Conservation (phyloP, 2,888 invertebrate species). For the Metalampra italica region DNA sequence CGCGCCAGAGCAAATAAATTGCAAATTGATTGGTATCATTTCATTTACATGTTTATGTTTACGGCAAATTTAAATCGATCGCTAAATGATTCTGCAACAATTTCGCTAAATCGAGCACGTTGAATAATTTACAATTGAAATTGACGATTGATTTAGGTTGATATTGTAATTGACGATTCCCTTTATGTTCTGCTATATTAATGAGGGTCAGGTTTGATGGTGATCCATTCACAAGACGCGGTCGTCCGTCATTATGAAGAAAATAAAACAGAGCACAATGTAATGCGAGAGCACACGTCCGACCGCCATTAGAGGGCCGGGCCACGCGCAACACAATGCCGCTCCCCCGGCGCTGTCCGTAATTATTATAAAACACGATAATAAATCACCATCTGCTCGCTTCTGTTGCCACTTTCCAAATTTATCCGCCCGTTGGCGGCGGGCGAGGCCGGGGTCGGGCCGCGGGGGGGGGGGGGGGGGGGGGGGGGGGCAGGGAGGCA, state of each 20-base stretch:
- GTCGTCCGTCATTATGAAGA: constrained; percentile 33
- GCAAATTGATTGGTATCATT: constrained; percentile 18
- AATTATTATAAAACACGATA: constrained; percentile 73
- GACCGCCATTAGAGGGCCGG: constrained; percentile 37
- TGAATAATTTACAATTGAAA: constrained; percentile 7
- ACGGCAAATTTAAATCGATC: constrained; percentile 31
- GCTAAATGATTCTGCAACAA: background rate
- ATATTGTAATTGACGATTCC: background rate
- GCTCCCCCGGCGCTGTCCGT: constrained; percentile 46
- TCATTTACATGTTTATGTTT: constrained; percentile 31
- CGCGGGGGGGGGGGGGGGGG: constrained; percentile 9
- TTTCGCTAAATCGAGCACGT: background rate
- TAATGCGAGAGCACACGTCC: constrained; percentile 36
- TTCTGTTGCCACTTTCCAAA: constrained; percentile 61
- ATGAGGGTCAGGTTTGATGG: constrained; percentile 16
- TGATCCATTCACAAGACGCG: constrained; percentile 18
- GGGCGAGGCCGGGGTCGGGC: constrained; percentile 18
- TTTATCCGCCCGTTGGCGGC: constrained; percentile 29
- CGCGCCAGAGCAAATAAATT: constrained; percentile 33
- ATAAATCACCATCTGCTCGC: constrained; percentile 74
- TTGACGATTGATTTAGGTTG: constrained; percentile 19
- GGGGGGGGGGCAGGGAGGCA: constrained; percentile 30
- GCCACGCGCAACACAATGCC: constrained; percentile 42
- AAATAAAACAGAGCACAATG: constrained; percentile 40
- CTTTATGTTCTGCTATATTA: constrained; percentile 1